Evolutionary conservation across 2,797 vertebrate species (phyloP).

Genomic region (Cygnus olor): DNA sequence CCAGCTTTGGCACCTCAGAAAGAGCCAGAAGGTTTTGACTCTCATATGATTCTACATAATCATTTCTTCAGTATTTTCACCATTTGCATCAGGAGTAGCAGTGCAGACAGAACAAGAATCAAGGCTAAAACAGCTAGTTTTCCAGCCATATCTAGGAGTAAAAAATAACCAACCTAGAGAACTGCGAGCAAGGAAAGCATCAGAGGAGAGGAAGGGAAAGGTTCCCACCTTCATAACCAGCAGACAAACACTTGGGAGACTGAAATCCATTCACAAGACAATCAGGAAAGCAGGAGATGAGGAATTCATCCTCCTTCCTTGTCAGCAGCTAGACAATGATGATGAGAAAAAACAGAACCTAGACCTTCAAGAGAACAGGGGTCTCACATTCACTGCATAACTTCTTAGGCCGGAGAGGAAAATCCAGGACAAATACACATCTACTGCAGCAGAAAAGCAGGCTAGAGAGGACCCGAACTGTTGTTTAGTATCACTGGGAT

Average conservation of each 20-base stretch:
- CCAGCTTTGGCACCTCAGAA: not conserved
- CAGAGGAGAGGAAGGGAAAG: not conserved
- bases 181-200: accelerated
- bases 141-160: not conserved
- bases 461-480: accelerated
- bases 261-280: not conserved
- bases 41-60: not conserved
- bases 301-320: not conserved
- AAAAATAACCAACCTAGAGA: not conserved
- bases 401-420: accelerated
- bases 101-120: not conserved
- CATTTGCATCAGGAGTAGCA: not conserved
- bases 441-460: accelerated
- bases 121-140: not conserved
- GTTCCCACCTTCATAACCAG: not conserved
- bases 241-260: not conserved
- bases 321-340: accelerated
- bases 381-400: accelerated
- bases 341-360: not conserved
- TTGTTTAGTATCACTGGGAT: not conserved
- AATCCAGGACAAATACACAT: accelerated
- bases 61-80: not conserved
- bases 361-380: not conserved
- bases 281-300: not conserved
- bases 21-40: not conserved